These are phyloP conservation scores for Cyclargus thomasi DNA, from an alignment of 1,140 invertebrate genomes.

Conservation along the genomic window DNA sequence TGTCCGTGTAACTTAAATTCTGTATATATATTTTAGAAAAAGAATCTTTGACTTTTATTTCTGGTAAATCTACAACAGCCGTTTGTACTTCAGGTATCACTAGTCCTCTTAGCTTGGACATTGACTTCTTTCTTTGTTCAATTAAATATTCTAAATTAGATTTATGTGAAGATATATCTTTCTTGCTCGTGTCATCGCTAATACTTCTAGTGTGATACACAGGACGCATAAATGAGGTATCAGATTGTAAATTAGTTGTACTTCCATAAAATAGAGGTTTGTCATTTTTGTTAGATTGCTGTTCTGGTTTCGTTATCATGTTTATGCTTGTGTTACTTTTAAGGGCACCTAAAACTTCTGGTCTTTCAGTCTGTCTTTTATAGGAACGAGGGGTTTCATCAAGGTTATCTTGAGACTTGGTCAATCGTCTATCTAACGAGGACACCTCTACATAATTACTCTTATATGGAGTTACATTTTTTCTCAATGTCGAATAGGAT, in stretches of 20 bases:
- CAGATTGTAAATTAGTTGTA: slow-evolving; percentile 56
- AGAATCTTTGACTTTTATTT: slow-evolving; percentile 83
- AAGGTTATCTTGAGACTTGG: slow-evolving; percentile 68
- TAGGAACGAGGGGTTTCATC: slow-evolving; percentile 58
- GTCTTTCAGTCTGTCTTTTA: slow-evolving; percentile 56
- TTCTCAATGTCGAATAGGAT: slow-evolving; percentile 53
- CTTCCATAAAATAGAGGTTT: slow-evolving; percentile 67
- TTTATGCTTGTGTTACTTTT: slow-evolving; percentile 37
- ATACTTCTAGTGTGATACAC: slow-evolving; percentile 59
- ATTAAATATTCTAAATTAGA: slow-evolving; percentile 80
- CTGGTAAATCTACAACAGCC: slow-evolving; percentile 78
- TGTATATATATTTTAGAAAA: slow-evolving; percentile 49
- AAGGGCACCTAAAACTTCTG: slow-evolving; percentile 56
- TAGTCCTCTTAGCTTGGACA: slow-evolving; percentile 88
- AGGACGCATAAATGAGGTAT: slow-evolving; percentile 39
- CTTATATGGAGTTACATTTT: slow-evolving; percentile 46
- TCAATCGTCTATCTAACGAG: slow-evolving; percentile 60
- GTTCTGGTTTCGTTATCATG: slow-evolving; percentile 35
- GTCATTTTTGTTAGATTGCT: slow-evolving; percentile 37
- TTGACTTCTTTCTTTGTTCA: slow-evolving; percentile 86
- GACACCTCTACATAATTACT: slow-evolving; percentile 52
- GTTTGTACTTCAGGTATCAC: slow-evolving; percentile 87
- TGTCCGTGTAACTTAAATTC: slow-evolving; percentile 42
- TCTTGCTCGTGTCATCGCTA: slow-evolving; percentile 66
- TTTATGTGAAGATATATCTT: slow-evolving; percentile 60